Evolutionary conservation across 2,113 vertebrate species (phyloP).

Genomic region (Colistium nudipinnis): DNA sequence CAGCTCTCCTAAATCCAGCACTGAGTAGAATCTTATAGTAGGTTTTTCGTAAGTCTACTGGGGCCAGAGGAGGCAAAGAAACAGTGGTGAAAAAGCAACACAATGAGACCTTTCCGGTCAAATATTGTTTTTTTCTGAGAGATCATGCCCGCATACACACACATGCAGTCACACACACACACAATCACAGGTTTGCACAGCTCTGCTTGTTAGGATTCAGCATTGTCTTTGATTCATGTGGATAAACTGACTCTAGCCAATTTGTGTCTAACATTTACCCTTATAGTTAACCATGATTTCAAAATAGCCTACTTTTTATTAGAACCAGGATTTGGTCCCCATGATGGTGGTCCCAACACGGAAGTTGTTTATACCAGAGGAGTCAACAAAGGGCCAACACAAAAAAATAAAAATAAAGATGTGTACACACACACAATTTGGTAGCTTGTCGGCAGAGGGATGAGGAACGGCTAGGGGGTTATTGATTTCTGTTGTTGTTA

Average conservation of each 20-base stretch:
- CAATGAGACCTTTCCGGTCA: slow-evolving; percentile 22
- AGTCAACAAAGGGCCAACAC: no score
- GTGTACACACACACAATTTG: slow-evolving; percentile 13
- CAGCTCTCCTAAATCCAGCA: slow-evolving; percentile 21
- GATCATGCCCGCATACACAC: slow-evolving; percentile 17
- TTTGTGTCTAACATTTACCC: no score
- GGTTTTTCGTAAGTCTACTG: slow-evolving; percentile 17
- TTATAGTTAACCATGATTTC: no score
- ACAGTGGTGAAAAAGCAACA: slow-evolving; percentile 13
- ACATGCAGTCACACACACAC: slow-evolving; percentile 16
- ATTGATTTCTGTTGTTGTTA: slow-evolving; percentile 65
- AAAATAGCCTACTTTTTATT: no score
- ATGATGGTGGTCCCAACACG: no score
- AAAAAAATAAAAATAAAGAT: background rate
- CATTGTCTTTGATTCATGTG: background rate
- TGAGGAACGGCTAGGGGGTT: slow-evolving; percentile 36
- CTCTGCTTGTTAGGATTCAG: background rate
- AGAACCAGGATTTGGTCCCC: no score
- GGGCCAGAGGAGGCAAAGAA: slow-evolving; percentile 17
- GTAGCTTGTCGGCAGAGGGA: slow-evolving; percentile 25
- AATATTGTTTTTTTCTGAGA: slow-evolving; percentile 18
- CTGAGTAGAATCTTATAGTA: slow-evolving; percentile 12
- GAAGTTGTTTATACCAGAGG: no score
- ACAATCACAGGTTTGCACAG: slow-evolving; percentile 11
- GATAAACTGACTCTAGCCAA: no score